phyloP scores from a whole-genome alignment of 2,888 invertebrate genomes.

The Parthenolecanium corni region DNA sequence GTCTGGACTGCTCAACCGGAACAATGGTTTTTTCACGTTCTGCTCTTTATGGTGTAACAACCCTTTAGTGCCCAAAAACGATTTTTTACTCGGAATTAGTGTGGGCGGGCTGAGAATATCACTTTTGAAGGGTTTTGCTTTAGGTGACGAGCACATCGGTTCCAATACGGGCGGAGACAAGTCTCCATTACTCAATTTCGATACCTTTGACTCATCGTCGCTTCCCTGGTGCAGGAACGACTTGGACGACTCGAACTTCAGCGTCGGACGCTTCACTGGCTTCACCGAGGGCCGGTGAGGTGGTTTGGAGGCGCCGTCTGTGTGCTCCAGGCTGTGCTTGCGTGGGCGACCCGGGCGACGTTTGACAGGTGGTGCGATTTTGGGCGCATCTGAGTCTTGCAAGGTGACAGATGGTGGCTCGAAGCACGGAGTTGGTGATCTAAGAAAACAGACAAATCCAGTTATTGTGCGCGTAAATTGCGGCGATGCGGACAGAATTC shows the following conservation, averaged over 20 bases:
- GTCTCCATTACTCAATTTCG: constrained; percentile 16
- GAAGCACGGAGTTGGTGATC: constrained; percentile 7
- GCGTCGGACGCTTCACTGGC: background rate
- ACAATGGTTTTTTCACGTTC: constrained; percentile 3
- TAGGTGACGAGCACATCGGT: constrained; percentile 20
- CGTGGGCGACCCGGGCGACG: constrained; percentile 42
- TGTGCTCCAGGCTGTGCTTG: constrained; percentile 36
- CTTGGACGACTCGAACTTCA: background rate
- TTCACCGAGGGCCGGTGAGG: background rate
- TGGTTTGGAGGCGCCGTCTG: background rate
- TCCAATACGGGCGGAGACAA: constrained; percentile 32
- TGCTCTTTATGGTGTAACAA: background rate
- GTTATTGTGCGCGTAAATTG: too few species aligned
- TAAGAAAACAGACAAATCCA: background rate
- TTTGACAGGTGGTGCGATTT: constrained; percentile 36
- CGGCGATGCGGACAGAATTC: too few species aligned
- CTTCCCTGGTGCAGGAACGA: background rate
- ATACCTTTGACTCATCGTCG: constrained; percentile 3
- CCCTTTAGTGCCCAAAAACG: constrained; percentile 3
- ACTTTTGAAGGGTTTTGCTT: constrained; percentile 10
- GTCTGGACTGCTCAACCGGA: constrained; percentile 4
- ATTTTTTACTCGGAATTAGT: constrained; percentile 25
- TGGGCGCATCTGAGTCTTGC: background rate
- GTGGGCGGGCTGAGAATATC: constrained; percentile 31
- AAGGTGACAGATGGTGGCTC: background rate